phyloP scores from a whole-genome alignment of 1,140 invertebrate genomes.

The Drosophila sp. region DNA sequence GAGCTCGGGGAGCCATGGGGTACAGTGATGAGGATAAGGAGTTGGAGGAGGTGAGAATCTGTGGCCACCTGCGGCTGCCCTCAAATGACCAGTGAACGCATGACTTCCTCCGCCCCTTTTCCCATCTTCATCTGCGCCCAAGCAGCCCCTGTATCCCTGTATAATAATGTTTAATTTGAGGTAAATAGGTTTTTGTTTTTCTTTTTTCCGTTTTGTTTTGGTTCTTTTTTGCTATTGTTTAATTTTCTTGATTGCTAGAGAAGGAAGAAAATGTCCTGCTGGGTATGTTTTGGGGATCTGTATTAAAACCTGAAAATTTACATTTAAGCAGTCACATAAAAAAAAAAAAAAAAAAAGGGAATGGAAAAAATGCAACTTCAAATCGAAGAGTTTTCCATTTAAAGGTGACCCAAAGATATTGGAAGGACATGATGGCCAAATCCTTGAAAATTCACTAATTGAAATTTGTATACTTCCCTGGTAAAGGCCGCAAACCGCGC shows the following conservation, averaged over 20 bases:
- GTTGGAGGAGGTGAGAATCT: constrained; percentile 10
- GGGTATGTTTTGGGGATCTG: constrained; percentile 33
- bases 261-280: constrained; percentile 12
- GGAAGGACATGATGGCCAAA: constrained; percentile 10
- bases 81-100: constrained; percentile 66
- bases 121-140: not conserved
- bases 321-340: too few species aligned
- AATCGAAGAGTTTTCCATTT: constrained; percentile 18
- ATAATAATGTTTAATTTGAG: constrained; percentile 82
- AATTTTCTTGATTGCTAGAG: not conserved
- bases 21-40: constrained; percentile 8
- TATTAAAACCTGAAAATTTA: constrained; percentile 55
- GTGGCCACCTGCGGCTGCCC: constrained; percentile 71
- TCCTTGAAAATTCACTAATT: constrained; percentile 52
- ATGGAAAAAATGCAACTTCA: not conserved
- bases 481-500: not conserved
- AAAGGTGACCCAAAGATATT: constrained; percentile 43
- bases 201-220: constrained; percentile 29
- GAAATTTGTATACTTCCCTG: constrained; percentile 58
- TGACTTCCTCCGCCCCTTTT: constrained; percentile 18
- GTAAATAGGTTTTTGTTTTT: constrained; percentile 79
- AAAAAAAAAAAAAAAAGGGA: too few species aligned
- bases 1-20: constrained; percentile 34
- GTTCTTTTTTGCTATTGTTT: too few species aligned
- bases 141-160: constrained; percentile 56